These are phyloP conservation scores for Labrus mixtus DNA, from an alignment of 2,113 vertebrate genomes.

Conservation along the genomic window DNA sequence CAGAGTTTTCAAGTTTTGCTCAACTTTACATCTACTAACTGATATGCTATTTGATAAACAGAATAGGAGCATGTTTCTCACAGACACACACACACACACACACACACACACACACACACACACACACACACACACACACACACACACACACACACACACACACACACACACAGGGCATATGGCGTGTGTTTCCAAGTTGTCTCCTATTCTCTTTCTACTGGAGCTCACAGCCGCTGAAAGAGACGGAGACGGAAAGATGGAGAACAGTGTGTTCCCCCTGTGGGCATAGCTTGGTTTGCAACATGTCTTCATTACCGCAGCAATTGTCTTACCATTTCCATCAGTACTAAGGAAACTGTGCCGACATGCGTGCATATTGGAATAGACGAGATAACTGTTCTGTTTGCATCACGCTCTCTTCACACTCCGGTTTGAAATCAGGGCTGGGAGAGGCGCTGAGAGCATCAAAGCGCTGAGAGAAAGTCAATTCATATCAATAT, in stretches of 20 bases:
- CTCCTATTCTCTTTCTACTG: constrained; percentile 79
- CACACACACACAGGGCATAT: constrained; percentile 63
- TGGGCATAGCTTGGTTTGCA: constrained; percentile 72
- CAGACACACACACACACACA: too few species aligned
- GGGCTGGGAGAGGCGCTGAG: constrained; percentile 51
- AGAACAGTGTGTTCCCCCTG: constrained; percentile 67
- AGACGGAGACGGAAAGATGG: constrained; percentile 51
- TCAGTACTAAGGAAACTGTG: constrained; percentile 52
- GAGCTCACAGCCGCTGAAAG: constrained; percentile 70
- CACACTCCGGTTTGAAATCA: constrained; percentile 40
- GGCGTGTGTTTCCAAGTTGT: constrained; percentile 66
- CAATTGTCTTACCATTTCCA: constrained; percentile 74
- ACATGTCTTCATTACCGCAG: constrained; percentile 76
- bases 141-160: too few species aligned
- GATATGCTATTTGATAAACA: constrained; percentile 55
- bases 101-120: too few species aligned
- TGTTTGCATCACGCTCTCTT: constrained; percentile 39
- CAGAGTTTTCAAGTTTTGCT: constrained; percentile 37
- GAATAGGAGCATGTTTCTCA: constrained; percentile 50
- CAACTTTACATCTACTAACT: constrained; percentile 42
- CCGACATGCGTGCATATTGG: constrained; percentile 32
- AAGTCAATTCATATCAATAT: constrained; percentile 55
- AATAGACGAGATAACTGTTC: constrained; percentile 41
- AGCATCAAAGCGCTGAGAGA: constrained; percentile 57
- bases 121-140: too few species aligned